Base-by-base conservation (phyloP, 2,797 vertebrate species). In the Salmo trutta region DNA sequence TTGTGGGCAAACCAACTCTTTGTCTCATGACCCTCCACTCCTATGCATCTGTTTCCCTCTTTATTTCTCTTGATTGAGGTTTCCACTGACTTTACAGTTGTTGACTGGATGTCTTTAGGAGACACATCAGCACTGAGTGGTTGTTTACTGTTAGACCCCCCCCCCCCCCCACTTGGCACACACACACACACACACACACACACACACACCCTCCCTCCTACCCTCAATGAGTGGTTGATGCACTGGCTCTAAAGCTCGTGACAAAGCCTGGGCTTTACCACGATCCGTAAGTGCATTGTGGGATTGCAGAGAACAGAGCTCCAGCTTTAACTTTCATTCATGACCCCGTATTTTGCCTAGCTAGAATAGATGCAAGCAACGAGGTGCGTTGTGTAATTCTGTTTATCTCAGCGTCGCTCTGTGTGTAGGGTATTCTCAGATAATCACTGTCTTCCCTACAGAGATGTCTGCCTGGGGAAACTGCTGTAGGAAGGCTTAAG, bases 1-100 rank as follows among this genome's bases (percentile, higher is more conserved):
- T 69, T 83, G 71, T 19, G 53, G 52, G 19, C 14, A 52, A 27
- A 53, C 72, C 81, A 81, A 72, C 51, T 59, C 52, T 56, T 5
- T 73, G 15, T 56, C 53, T 73, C 7, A 12, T 72, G 71, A 73
- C 71, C 41, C 3, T 27, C 62, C 62, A 10, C 4, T 65, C 4
- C 24, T 19, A 15, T 65, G 62, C 24, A 27, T 65, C 14, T 19
- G 16, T 17, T 71, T 47, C 1, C 5, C 51, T 47, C 47, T 71
- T 53, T 16, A 27, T 27, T 21, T 51, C 21, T 24, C 69, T 51
- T 21, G 69, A 5, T n/a, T 21, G 3, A 47, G 70, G 41, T 64
- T 75, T 66, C n/a, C 33, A 33, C 72, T 74, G 72, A 62, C 33
- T 33, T 65, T 21, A 56, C 54, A 64, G 17, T 52, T 71, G 56